Conservation (phyloP, 1,140 invertebrate species). For the Monochamus saltuarius region DNA sequence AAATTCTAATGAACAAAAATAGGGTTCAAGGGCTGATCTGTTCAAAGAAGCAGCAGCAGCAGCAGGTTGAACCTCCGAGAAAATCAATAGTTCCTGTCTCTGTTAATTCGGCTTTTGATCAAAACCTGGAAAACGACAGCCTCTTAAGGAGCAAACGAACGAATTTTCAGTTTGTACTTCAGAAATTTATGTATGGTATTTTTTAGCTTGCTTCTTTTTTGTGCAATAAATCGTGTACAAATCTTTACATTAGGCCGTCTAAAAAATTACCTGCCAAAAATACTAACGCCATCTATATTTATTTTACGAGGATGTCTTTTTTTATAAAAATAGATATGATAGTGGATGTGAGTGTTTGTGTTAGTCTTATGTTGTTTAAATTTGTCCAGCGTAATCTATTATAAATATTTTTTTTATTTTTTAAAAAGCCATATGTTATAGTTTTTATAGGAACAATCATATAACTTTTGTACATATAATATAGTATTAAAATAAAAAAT, state of each 20-base stretch:
- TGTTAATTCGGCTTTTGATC: too few species aligned
- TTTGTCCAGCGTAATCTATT: too few species aligned
- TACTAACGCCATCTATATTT: slow-evolving; percentile 14
- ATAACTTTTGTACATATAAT: slow-evolving; percentile 29
- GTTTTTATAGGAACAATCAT: slow-evolving; percentile 24
- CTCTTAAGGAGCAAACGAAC: too few species aligned
- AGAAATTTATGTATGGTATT: too few species aligned
- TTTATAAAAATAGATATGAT: slow-evolving; percentile 22
- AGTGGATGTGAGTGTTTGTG: slow-evolving; percentile 26
- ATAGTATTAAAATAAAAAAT: slow-evolving; percentile 27
- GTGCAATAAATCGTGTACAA: slow-evolving; percentile 22
- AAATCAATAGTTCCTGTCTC: too few species aligned
- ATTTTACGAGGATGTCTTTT: slow-evolving; percentile 14
- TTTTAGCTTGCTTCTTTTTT: slow-evolving; percentile 7
- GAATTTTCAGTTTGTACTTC: too few species aligned
- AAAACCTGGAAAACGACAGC: too few species aligned
- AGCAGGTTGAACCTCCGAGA: too few species aligned
- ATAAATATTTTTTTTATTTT: slow-evolving; percentile 8
- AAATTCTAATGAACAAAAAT: too few species aligned
- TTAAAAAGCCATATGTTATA: slow-evolving; percentile 26
- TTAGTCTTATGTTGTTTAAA: slow-evolving; percentile 18
- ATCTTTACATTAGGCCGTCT: slow-evolving; percentile 17
- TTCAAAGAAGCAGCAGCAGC: too few species aligned
- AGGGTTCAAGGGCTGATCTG: too few species aligned
- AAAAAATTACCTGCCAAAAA: slow-evolving; percentile 16